A percentile compares a stretch with the other conserved stretches of the same genome.
Evolutionary conservation across 2,113 vertebrate species (phyloP).

Genomic region (Neolamprologus hecqui): DNA sequence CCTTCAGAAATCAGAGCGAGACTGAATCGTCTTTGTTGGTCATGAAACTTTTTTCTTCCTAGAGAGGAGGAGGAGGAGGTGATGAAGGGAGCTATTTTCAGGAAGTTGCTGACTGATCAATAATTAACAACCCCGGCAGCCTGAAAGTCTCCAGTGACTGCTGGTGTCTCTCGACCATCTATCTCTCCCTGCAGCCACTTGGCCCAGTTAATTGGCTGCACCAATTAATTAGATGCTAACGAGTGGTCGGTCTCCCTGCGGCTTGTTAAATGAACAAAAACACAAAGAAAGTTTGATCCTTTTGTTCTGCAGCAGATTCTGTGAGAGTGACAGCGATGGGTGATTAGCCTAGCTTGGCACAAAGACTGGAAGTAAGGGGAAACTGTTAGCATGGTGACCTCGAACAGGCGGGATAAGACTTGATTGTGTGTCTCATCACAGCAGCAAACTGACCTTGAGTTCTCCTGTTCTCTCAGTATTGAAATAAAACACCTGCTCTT

Average conservation of each 20-base stretch:
- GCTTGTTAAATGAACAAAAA: not conserved
- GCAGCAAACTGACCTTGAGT: not conserved
- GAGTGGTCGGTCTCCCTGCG: not conserved
- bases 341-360: not conserved
- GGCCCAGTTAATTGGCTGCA: conserved; percentile 9
- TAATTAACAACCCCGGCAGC: not conserved
- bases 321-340: not conserved
- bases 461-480: not conserved
- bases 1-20: not conserved
- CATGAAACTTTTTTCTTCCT: not conserved
- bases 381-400: not conserved
- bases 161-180: not conserved
- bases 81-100: not conserved
- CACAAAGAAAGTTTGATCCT: not conserved
- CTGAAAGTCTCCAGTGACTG: not conserved
- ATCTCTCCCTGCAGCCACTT: conserved; percentile 12
- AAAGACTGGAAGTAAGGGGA: not conserved
- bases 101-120: not conserved
- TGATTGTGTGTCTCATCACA: accelerated
- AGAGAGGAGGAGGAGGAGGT: not conserved
- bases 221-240: conserved; percentile 13
- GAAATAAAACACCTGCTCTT: not conserved
- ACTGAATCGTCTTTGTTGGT: not conserved
- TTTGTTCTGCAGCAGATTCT: not conserved
- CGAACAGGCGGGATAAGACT: not conserved